Evolutionary conservation across 2,797 vertebrate species (phyloP), one percentile per base, ranked within the genome.

Genomic region (Gambusia yucatana): DNA sequence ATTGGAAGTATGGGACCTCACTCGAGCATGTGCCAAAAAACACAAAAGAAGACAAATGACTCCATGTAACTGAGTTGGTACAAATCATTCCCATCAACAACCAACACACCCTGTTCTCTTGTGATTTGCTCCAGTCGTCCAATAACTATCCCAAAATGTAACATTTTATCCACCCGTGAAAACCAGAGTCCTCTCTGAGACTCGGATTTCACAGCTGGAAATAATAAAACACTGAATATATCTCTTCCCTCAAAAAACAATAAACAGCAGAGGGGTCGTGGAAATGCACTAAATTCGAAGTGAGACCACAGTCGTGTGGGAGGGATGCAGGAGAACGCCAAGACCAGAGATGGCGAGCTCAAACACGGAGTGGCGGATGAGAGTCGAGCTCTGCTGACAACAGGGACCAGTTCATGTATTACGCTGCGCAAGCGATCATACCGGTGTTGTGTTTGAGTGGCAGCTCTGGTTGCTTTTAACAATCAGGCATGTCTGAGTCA

Each of bases 161-260:
- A 75, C 61, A 80, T 77, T 84, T 84, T 52, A 77, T 72, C 73
- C 73, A 80, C 78, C 80, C 87, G 81, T 85, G 83, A 90, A 87
- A 89, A 52, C 82, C 76, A 20, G 70, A 50, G 82, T 86, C 74
- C 76, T 86, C 50, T 4, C 76, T 3, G 43, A 83, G 82, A 87
- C 79, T 91, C 80, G 79, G 71, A 87, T 91, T 91, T 91, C 85
- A 91, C 92, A 94, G 91, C 92, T 94, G 93, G 87, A 92, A 86
- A 83, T 92, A 80, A 93, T 94, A 83, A 91, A 91, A 82, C 74
- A 87, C 84, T 65, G 85, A 88, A 90, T 65, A 65, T 82, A 82
- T 77, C 52, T 82, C 86, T 87, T 88, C 75, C 83, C 83, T 88
- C 63, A 78, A 84, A 83, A 55, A 90, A 88, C 75, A 89, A 93